Conservation (phyloP, 35 echinoderm and acorn worm genomes). For the Heliocidaris erythrogramma region DNA sequence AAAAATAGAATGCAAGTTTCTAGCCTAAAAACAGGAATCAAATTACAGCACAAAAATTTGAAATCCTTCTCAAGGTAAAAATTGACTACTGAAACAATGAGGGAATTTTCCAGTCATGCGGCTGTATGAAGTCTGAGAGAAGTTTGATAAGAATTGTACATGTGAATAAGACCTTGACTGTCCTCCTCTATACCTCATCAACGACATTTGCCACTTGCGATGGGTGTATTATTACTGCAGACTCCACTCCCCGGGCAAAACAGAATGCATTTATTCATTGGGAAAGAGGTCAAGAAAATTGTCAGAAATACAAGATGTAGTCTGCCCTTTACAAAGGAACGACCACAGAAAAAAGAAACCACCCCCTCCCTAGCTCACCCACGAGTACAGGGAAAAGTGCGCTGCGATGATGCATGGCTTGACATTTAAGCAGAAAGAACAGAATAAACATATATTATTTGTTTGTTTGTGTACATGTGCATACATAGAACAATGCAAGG, state of each 20-base stretch:
- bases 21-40: too few species aligned
- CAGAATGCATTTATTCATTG: slow-evolving; percentile 12
- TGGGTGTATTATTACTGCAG: neutral
- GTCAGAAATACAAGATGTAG: neutral
- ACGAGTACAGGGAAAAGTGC: neutral
- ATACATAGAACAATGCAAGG: too few species aligned
- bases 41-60: too few species aligned
- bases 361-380: neutral
- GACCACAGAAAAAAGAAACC: neutral
- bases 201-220: neutral
- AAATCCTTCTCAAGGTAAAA: too few species aligned
- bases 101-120: too few species aligned
- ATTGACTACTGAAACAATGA: too few species aligned
- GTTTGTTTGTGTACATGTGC: too few species aligned
- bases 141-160: neutral
- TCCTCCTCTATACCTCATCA: neutral
- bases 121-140: too few species aligned
- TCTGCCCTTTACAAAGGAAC: neutral
- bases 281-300: neutral
- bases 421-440: neutral
- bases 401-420: neutral
- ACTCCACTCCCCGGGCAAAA: neutral
- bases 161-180: neutral
- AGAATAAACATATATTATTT: neutral
- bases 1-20: too few species aligned